A percentile compares a stretch with the other conserved stretches of the same genome.
phyloP scores from a whole-genome alignment of 1,140 invertebrate genomes.

The Cyphomyrmex costatus region DNA sequence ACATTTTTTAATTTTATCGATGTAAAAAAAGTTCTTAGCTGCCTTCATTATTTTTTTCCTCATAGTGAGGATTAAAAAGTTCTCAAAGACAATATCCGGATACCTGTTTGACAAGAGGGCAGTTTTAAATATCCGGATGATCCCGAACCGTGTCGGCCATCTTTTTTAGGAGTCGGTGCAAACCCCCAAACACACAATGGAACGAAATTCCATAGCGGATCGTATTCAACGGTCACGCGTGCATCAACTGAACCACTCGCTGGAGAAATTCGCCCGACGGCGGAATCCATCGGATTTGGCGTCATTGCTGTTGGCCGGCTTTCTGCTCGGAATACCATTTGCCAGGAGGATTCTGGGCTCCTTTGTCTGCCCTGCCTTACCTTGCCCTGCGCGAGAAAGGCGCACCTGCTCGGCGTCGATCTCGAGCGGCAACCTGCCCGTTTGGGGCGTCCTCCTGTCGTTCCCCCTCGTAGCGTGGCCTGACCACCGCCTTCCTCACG shows the following conservation, averaged over 20 bases:
- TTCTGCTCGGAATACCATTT: constrained; percentile 46
- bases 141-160: background rate
- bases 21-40: background rate
- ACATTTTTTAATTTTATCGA: background rate
- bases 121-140: constrained; percentile 42
- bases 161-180: background rate
- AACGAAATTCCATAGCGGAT: constrained; percentile 54
- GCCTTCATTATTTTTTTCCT: background rate
- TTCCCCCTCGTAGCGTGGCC: background rate
- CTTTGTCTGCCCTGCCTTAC: constrained; percentile 67
- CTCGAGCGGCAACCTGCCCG: constrained; percentile 49
- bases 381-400: constrained; percentile 55
- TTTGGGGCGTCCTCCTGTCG: constrained; percentile 15
- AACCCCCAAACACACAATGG: constrained; percentile 39
- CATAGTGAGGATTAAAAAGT: background rate
- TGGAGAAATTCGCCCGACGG: constrained; percentile 57
- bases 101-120: background rate
- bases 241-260: constrained; percentile 21
- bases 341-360: constrained; percentile 53
- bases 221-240: background rate
- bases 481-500: constrained; percentile 22
- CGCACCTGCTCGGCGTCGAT: constrained; percentile 72
- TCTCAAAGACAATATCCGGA: background rate
- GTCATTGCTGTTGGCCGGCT: constrained; percentile 30
- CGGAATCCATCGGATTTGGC: constrained; percentile 50